phyloP scores from a whole-genome alignment of 1,140 invertebrate species.

The Drosophila persimilis region DNA sequence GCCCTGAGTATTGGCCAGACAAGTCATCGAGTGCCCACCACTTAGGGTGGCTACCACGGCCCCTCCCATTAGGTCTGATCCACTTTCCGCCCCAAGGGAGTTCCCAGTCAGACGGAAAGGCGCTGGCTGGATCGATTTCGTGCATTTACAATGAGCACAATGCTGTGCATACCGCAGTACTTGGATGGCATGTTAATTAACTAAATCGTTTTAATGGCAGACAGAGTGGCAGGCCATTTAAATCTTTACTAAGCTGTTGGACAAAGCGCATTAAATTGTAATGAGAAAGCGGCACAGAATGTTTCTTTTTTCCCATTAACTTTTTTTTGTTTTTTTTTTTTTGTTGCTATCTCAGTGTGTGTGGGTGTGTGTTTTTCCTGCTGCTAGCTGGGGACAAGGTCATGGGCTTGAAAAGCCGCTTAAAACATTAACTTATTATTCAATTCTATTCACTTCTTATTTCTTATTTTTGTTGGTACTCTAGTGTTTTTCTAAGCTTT shows the following conservation, averaged over 20 bases:
- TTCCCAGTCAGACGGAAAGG: no score
- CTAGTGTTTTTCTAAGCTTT: neutral
- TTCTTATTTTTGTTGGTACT: neutral
- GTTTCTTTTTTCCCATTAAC: constrained; percentile 51
- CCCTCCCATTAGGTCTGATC: no score
- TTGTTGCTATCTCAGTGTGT: constrained; percentile 6
- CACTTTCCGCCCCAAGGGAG: neutral
- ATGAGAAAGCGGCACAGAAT: constrained; percentile 61
- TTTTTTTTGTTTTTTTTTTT: constrained; percentile 20
- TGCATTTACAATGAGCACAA: constrained; percentile 46
- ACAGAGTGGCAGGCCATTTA: constrained; percentile 43
- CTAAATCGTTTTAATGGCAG: constrained; percentile 55
- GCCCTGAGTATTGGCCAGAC: no score
- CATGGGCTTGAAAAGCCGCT: constrained; percentile 65
- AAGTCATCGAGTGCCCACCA: no score
- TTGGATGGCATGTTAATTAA: constrained; percentile 55
- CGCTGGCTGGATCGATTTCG: constrained; percentile 31
- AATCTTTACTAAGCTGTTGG: constrained; percentile 69
- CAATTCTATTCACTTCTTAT: constrained; percentile 15
- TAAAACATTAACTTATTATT: constrained; percentile 77
- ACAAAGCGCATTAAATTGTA: constrained; percentile 77
- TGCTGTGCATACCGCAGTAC: constrained; percentile 14
- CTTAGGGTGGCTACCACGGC: neutral
- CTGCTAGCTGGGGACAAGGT: constrained; percentile 43
- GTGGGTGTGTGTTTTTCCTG: neutral